phyloP scores from a whole-genome alignment of 2,113 vertebrate genomes.

The Philantomba maxwellii region DNA sequence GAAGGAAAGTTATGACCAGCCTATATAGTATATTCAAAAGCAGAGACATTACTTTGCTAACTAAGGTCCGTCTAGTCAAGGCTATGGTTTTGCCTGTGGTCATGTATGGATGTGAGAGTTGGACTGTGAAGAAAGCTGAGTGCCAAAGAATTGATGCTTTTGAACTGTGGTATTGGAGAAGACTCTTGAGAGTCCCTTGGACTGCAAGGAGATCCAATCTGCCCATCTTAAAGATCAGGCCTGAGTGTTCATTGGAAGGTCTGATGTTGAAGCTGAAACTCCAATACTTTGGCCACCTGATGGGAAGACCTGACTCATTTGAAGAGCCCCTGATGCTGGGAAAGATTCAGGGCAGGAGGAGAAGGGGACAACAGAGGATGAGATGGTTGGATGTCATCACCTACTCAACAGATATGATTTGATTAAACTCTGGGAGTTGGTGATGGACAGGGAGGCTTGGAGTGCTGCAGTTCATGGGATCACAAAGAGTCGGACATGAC shows the following conservation, averaged over 20 bases:
- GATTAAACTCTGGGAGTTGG: not conserved
- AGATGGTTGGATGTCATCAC: not conserved
- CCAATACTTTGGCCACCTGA: not conserved
- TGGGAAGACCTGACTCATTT: not conserved
- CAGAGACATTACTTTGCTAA: not conserved
- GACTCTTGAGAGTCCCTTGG: not conserved
- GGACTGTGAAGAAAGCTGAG: not conserved
- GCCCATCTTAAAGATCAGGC: not conserved
- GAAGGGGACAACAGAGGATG: not conserved
- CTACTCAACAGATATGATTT: not conserved
- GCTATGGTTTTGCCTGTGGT: not conserved
- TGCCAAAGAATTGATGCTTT: not conserved
- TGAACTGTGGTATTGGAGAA: not conserved
- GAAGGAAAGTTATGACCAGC: not conserved
- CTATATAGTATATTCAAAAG: not conserved
- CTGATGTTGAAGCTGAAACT: not conserved
- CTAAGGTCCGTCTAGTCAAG: not conserved
- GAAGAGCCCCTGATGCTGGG: not conserved
- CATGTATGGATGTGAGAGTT: not conserved
- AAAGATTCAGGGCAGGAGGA: not conserved
- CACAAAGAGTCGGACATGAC: fast-evolving
- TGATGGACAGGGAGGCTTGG: not conserved
- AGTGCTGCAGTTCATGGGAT: not conserved
- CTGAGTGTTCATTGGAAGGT: not conserved
- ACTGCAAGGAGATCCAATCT: not conserved